Base-by-base conservation (phyloP, 2,113 vertebrate species). In the human region DNA sequence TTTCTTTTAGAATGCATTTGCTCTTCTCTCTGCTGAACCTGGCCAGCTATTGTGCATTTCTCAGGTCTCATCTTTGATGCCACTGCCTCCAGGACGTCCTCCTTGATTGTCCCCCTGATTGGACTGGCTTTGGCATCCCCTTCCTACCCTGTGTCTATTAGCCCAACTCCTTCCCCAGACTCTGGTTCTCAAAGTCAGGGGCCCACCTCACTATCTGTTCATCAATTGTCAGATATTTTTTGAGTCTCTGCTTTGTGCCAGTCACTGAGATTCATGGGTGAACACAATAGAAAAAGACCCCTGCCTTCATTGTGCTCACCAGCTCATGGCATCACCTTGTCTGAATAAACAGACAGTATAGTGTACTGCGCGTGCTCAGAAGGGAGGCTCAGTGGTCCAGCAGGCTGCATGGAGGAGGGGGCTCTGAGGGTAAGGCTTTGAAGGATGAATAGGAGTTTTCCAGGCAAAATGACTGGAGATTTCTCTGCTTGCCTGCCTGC, bases 291-390 rank as follows among this genome's bases (percentile, higher is more conserved):
- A 73, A 38, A 43, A 68, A 40, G 55, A 22, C 23, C 2, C 73
- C 48, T 8, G 1, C 6, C 40, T 27, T 11, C 20, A 0, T 1
- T 70, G 10, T 12, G 8, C 40, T 43, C 8, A 0, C 23, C 35
- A 48, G 83, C 83, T 55, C 38, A 3, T 0, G 32, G 30, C 59
- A 20, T 8, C 13, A 4, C 20, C 55, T 22, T 2, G 4, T 61
- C 12, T n/a, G 52, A 57, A 27, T 32, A 79, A 55, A 68, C 4
- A 1, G 48, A n/a, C 9, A 6, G 10, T 5, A 14, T n/a, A 0
- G 4, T 18, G 68, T 82, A 13, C 81, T 45, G 23, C 6, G n/a
- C 27, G 10, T 16, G 8, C n/a, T 48, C 38, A 40, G 48, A 66
- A 61, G n/a, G 38, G 81, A 50, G 38, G 38, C 30, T 48, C 2